Base-by-base conservation (phyloP, 1,140 invertebrate genomes). In the Bombus confusus region DNA sequence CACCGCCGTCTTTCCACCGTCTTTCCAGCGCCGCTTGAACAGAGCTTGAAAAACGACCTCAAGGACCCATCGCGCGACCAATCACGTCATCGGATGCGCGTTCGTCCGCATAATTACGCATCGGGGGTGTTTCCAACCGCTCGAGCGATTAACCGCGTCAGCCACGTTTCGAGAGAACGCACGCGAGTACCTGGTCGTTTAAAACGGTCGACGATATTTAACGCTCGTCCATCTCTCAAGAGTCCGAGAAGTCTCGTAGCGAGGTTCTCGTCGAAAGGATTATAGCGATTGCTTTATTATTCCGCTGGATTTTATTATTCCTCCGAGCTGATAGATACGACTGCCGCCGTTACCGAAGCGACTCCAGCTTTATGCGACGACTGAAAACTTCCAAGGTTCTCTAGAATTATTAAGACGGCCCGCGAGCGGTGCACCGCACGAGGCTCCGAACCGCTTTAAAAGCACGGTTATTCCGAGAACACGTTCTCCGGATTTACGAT, bases 21-120 rank as follows among this genome's bases (percentile, higher is more conserved):
- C 15, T 59, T 71, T 28, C 6, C 43, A 12, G 1, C n/a, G 18
- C 43, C 6, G 1, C 41, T 18, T n/a, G n/a, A n/a, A n/a, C 6
- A 2, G 39, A 76, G 25, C 34, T 75, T 28, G 28, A 13, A 66
- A 39, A n/a, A 5, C 66, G 13, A 18, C 22, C 34, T 85, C 76
- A 80, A 85, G 76, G 83, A 83, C 62, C 13, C 25, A 25, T 64
- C 66, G 79, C 83, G 47, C 18, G 18, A 18, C 18, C 47, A 52
- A 52, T 52, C 18, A 52, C 47, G 83, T 64, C 52, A 43, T 57
- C 31, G 28, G 73, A 83, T 73, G 66, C 76, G 47, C 83, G 39
- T 37, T 84, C 57, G 6, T 25, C 52, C 39, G 76, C 52, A 52
- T 80, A 85, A 85, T 85, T 80, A 80, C 83, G 76, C 76, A n/a